Base-by-base conservation (phyloP, 2,113 vertebrate genomes). In the Pedetes capensis region DNA sequence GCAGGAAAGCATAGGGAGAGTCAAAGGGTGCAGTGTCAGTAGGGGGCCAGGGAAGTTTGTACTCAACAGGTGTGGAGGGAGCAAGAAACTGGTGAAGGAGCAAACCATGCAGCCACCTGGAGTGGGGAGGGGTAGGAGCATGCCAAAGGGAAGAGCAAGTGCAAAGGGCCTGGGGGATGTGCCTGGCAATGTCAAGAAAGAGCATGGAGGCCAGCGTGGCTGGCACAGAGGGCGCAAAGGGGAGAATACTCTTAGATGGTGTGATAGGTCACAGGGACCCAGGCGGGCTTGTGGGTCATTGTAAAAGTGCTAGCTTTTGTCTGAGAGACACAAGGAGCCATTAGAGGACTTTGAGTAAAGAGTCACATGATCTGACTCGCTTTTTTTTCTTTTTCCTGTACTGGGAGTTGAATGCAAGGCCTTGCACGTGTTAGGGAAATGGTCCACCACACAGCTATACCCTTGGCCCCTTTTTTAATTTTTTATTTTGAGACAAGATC, bases 121-220 rank as follows among this genome's bases (percentile, higher is more conserved):
- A 12, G 39, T 4, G 51, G 3, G 9, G 13, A 1, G 7, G 4
- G 0, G 37, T 29, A 55, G 9, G 14, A 37, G 47, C 59, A 34
- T 18, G 61, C 20, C 5, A 10, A 17, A 37, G 17, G 76, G 71
- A n/a, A 44, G 42, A 49, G 32, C 29, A 22, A 68, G 37, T n/a
- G n/a, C n/a, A n/a, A n/a, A n/a, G n/a, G n/a, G n/a, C n/a, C n/a
- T n/a, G n/a, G n/a, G n/a, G n/a, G 37, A 6, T 20, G 57, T 11
- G 13, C 57, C 32, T 47, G 34, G 25, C 14, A 27, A 18, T 1
- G 0, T n/a, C 44, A 61, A 61, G 74, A 79, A 59, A 37, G 5
- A 53, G 17, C 57, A n/a, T 44, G 55, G 55, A 61, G 66, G 75
- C 27, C 66, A 13, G 11, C 3, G 53, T 39, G 63, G 42, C 1